Base-by-base conservation (phyloP, 2,888 invertebrate genomes). In the Thymelicus lineola region DNA sequence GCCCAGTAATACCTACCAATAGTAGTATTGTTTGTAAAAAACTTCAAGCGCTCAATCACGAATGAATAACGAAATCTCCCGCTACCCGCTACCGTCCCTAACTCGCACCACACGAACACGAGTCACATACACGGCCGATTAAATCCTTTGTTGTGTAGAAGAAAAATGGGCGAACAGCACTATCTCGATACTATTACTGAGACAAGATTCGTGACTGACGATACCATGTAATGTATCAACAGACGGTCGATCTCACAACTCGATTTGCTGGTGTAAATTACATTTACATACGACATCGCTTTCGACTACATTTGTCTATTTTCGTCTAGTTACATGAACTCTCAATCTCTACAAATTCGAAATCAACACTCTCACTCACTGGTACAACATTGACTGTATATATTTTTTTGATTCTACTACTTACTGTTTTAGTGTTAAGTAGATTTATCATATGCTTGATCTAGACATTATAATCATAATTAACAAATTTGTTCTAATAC, bases 151-250 rank as follows among this genome's bases (percentile, higher is more conserved):
- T 90, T 87, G 83, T 81, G 75, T 76, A 71, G 81, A 88, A 89
- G 90, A 91, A 90, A 90, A 91, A 91, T 90, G 88, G 86, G 81
- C 82, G 79, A 81, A 82, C 85, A 57, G 68, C 68, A 83, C 84
- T 85, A 88, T 88, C 88, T 79, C 82, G 89, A 89, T 90, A 88
- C 83, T 85, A 85, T 84, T 86, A 85, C 86, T 84, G 80, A 82
- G 85, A 85, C 86, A 82, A 84, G 87, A 86, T 86, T 76, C 78
- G 76, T 75, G 79, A 76, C 75, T 71, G 66, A 72, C 72, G 87
- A 86, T 86, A 84, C 73, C 5, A 70, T 70, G 53, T 17, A 17
- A 64, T 48, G 48, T 35, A 62, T 61, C 48, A 45, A 15, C 38
- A 0, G n/a, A 6, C n/a, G 59, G 7, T 48, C 45, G 62, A 46